Evolutionary conservation across 2,888 invertebrate genomes (phyloP), one percentile per base, ranked within the genome.

Genomic region (Sialis lutaria): DNA sequence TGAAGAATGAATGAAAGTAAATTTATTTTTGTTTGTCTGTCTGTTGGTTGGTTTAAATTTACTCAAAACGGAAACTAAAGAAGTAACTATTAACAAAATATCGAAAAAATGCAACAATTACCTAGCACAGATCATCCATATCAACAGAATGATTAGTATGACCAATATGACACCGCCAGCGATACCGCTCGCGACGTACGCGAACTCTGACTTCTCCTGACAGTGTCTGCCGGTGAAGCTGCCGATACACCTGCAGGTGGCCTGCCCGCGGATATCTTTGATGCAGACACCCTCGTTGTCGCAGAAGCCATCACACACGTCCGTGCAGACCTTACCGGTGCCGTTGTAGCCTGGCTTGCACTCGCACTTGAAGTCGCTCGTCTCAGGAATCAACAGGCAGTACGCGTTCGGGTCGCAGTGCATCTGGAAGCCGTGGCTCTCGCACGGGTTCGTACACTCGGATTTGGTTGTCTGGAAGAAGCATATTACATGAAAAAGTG

Each of bases 81-180:
- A n/a, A n/a, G n/a, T n/a, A n/a, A n/a, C n/a, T n/a, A n/a, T n/a
- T n/a, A n/a, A n/a, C n/a, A n/a, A n/a, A n/a, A n/a, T n/a, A n/a
- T n/a, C n/a, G 22, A 22, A 22, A 22, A 39, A 22, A 12, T 40
- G n/a, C n/a, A 13, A 39, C 40, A 10, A 34, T 34, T 62, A 83
- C 81, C 86, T 82, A 49, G 88, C 91, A 63, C 93, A 93, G 61
- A 93, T 93, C 92, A 93, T 93, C 92, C 92, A 93, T 55, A 93
- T 89, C 47, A 93, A 77, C 52, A 93, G 73, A 34, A 91, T 90
- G 56, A 92, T 79, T 65, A 93, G 80, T 59, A 93, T 91, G 55
- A 92, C 84, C 58, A 93, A 81, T 56, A 91, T 85, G 50, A 93
- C 92, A n/a, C 88, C 85, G 12, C 89, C 90, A 6, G 92, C 90